A percentile compares a stretch with the other conserved stretches of the same genome.
Conservation (phyloP, 1,140 invertebrate genomes). For the Zeugodacus cucurbitae region DNA sequence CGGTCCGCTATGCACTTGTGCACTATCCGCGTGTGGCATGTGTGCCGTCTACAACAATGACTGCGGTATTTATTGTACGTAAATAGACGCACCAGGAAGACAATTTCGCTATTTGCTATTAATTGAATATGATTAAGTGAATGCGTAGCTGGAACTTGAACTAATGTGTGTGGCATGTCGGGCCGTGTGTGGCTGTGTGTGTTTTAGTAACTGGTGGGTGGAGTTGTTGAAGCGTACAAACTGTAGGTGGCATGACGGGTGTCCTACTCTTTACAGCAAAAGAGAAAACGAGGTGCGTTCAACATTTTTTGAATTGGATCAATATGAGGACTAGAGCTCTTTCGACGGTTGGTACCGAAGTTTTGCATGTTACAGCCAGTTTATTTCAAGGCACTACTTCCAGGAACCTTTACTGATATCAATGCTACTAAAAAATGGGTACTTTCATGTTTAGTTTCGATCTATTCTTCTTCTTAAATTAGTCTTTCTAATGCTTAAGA, state of each 20-base stretch:
- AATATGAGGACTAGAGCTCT: no score
- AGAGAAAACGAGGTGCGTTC: background rate
- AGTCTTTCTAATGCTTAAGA: no score
- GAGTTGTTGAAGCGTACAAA: background rate
- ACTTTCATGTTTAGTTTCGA: no score
- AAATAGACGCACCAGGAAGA: constrained; percentile 36
- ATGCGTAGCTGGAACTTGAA: constrained; percentile 35
- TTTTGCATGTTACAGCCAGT: no score
- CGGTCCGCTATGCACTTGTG: constrained; percentile 28
- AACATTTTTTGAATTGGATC: no score
- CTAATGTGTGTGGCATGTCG: background rate
- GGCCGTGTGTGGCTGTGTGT: background rate
- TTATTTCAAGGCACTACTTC: no score
- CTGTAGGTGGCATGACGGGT: background rate
- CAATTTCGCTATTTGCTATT: constrained; percentile 26
- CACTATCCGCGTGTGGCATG: background rate
- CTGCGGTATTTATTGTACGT: constrained; percentile 1
- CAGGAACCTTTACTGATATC: no score
- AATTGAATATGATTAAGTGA: constrained; percentile 32
- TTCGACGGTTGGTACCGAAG: no score
- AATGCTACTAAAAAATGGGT: no score
- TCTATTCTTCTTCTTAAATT: no score
- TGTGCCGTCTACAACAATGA: background rate
- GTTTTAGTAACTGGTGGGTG: background rate
- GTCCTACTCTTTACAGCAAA: background rate